Base-by-base conservation (phyloP, 2,113 vertebrate genomes). In the Pseudopipra pipra region DNA sequence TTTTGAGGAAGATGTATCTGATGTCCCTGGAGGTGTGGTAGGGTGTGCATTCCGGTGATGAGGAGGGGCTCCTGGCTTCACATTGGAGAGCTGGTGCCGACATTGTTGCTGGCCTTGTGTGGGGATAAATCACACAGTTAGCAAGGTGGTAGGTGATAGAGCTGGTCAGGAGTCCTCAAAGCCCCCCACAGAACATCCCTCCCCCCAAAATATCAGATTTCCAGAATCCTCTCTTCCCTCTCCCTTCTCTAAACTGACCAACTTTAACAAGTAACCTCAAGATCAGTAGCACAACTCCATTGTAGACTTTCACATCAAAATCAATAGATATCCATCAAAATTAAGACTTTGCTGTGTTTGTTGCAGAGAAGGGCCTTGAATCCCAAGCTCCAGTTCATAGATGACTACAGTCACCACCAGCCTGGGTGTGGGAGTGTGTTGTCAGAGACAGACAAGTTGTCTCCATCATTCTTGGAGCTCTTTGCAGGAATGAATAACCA, bases 401-500 rank as follows among this genome's bases (percentile, higher is more conserved):
- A 14, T 75, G 87, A 66, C 49, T n/a, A 5, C 66, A 54, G 54
- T 68, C 61, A 24, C 59, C 77, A 89, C 35, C 95, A 95, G 91
- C 59, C 86, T 63, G 91, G 72, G 8, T 59, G 95, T 96, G 89
- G 95, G 94, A 93, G 88, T 63, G 61, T 81, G 83, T 74, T 95
- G 91, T 91, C 93, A 94, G 83, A 90, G 83, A 47, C 65, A 67
- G 89, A 59, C 86, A 89, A 72, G 62, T 82, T 87, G 56, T 75
- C 84, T 79, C 81, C 15, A 25, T 63, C 80, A 31, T 39, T 54
- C 61, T 54, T 61, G 56, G 56, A 92, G 43, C 73, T 89, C 81
- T 85, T 93, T 5, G 27, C 66, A 30, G 73, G 62, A 82, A 68
- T 62, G 84, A 94, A n/a, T 75, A 95, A 87, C 54, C 59, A 23